These are phyloP conservation scores for Plecturocebus donacophilus DNA, from an alignment of 2,113 vertebrate genomes.

Conservation along the genomic window DNA sequence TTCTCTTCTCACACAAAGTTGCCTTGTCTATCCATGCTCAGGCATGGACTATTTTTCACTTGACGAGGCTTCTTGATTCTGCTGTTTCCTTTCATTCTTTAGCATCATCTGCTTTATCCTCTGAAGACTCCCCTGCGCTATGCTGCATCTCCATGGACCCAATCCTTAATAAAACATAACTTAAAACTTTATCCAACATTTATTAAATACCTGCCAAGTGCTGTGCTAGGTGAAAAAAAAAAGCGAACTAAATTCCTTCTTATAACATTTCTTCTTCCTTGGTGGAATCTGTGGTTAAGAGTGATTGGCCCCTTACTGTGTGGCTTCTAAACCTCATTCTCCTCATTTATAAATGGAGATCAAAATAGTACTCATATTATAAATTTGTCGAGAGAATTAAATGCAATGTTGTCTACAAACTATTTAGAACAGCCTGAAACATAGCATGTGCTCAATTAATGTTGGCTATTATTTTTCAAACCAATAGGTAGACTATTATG, in stretches of 20 bases:
- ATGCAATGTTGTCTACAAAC: background rate
- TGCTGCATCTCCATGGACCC: constrained; percentile 11
- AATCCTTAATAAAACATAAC: constrained; percentile 65
- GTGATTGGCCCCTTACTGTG: background rate
- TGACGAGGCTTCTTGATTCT: constrained; percentile 25
- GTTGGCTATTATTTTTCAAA: background rate
- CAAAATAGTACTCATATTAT: background rate
- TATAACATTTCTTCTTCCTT: constrained; percentile 41
- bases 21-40: background rate
- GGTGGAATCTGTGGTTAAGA: constrained; percentile 24
- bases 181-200: constrained; percentile 72
- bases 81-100: constrained; percentile 46
- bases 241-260: constrained; percentile 29
- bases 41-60: constrained; percentile 15
- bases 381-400: background rate
- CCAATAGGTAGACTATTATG: background rate
- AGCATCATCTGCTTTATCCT: constrained; percentile 29
- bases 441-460: constrained; percentile 20
- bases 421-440: background rate
- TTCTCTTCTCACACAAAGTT: constrained; percentile 3
- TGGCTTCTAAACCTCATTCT: background rate
- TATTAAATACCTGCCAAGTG: constrained; percentile 64
- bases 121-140: background rate
- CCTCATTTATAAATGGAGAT: constrained; percentile 16
- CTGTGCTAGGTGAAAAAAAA: background rate